Conservation (phyloP, 2,888 invertebrate species). For the Deladenus siricidicola region DNA sequence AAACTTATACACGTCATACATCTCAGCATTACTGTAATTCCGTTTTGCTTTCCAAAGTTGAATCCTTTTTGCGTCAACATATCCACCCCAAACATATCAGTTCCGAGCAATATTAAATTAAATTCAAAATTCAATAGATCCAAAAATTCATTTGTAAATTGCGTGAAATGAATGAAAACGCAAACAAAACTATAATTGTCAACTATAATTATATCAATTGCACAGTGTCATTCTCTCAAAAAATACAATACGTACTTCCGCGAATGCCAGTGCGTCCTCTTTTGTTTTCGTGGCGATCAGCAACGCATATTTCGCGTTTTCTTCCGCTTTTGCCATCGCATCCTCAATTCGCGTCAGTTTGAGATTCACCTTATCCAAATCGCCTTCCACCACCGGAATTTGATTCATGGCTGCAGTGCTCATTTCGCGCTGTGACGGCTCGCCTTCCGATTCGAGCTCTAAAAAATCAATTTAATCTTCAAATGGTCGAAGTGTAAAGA, state of each 20-base stretch:
- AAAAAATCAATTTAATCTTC: background rate
- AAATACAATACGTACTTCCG: background rate
- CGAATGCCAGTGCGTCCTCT: constrained; percentile 2
- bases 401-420: background rate
- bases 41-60: too few species aligned
- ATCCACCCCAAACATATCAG: too few species aligned
- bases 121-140: too few species aligned
- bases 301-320: constrained; percentile 26
- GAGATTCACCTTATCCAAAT: constrained; percentile 5
- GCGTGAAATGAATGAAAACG: too few species aligned
- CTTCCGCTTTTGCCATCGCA: constrained; percentile 23
- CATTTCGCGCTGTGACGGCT: background rate
- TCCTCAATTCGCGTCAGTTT: constrained; percentile 21
- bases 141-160: too few species aligned
- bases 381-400: background rate
- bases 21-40: too few species aligned
- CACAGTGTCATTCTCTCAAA: too few species aligned
- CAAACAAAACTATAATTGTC: background rate
- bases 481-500: background rate
- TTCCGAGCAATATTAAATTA: too few species aligned
- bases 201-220: background rate
- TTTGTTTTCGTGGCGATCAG: constrained; percentile 14
- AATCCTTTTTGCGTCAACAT: too few species aligned
- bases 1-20: too few species aligned
- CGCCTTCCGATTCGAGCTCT: background rate